Evolutionary conservation across 2,888 invertebrate species (phyloP), one percentile per base, ranked within the genome.

Genomic region (Mythimna albipuncta): DNA sequence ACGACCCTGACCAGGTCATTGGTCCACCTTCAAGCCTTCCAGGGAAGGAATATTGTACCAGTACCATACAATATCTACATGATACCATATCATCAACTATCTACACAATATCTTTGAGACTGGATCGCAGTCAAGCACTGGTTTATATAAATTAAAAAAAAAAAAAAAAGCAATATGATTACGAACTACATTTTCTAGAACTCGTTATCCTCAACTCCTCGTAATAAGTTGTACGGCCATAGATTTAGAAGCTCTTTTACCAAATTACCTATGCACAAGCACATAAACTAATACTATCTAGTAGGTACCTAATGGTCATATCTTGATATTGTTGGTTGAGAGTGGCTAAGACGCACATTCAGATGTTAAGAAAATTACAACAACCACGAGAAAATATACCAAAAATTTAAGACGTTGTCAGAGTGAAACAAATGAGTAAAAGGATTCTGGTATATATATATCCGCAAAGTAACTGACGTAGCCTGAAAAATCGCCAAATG

Each of bases 131-230:
- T 64, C 7, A 50, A 21, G n/a, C n/a, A n/a, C n/a, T n/a, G n/a
- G n/a, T n/a, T n/a, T n/a, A n/a, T n/a, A n/a, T n/a, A n/a, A n/a
- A n/a, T n/a, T n/a, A n/a, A n/a, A n/a, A n/a, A n/a, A n/a, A n/a
- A n/a, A n/a, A n/a, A n/a, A 64, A 32, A 38, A 50, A 64, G 5
- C 73, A 52, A 21, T 58, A 13, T 13, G 44, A 57, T 52, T 19
- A 58, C 6, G 2, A n/a, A 16, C 16, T 35, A 41, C 19, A 2
- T 58, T 74, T 44, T 35, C 35, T 21, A 50, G 50, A 59, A 59
- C 35, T 65, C 26, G 13, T 44, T 64, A 41, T 35, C 19, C 50
- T 73, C n/a, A 52, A 61, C 10, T 21, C 16, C 44, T 61, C 47
- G 47, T 6, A 41, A 38, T n/a, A 41, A 11, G 13, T 26, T 26